Evolutionary conservation across 2,797 vertebrate genomes (phyloP), one percentile per base, ranked within the genome.

Genomic region (Triplophysa bombifrons): DNA sequence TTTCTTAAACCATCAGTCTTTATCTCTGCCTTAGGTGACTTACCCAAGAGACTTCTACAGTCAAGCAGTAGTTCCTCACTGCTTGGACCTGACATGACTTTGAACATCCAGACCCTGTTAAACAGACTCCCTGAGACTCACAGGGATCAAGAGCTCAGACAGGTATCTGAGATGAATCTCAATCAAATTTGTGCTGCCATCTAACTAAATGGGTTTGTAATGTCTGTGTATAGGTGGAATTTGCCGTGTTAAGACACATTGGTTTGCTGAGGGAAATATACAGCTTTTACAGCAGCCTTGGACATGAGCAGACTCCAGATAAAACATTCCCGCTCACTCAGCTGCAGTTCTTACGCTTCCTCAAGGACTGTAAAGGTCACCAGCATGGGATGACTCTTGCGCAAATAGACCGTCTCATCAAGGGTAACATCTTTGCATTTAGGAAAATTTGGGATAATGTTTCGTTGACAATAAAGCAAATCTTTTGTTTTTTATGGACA

Each of bases 311-410:
- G 16, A 92, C 92, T 34, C 80, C 88, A 2, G 94, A 94, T 38
- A 93, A 94, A 81, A 87, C 88, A 66, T 95, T 93, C 80, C 79
- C 90, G 82, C 91, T 99, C 89, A 94, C 90, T 17, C 93, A 90
- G 70, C 88, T 99, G 81, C 95, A 96, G 65, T 94, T 98, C 71
- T 98, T 96, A 95, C 93, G 94, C 48, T 93, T 99, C 83, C 91
- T 99, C 41, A 97, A 96, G 89, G 97, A 99, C 81, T 98, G 97
- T 65, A 76, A 63, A 8, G 81, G 96, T 50, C 95, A 97, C 79
- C 93, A 91, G 67, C 92, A 93, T 3, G 84, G 84, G 14, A 0
- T 92, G 70, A 95, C 90, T 1, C 92, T 98, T 3, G 90, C 91
- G 0, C 92, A 95, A 60, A 89, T 96, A 75, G 94, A 97, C 80